phyloP scores from a whole-genome alignment of 2,888 invertebrate species.

The Pilophorus perplexus region DNA sequence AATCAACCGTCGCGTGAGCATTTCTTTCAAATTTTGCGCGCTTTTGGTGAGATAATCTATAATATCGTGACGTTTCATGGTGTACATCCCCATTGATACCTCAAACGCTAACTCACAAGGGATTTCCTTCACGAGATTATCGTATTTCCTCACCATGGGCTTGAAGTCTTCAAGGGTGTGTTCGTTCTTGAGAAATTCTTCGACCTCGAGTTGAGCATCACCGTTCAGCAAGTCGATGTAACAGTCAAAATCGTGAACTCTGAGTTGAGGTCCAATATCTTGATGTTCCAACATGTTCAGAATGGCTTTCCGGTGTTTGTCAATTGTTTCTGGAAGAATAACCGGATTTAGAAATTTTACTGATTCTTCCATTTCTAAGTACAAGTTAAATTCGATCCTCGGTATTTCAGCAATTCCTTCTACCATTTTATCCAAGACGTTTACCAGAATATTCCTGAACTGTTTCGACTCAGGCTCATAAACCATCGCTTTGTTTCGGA shows the following conservation, averaged over 20 bases:
- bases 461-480: slow-evolving; percentile 75
- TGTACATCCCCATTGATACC: slow-evolving; percentile 77
- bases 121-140: slow-evolving; percentile 56
- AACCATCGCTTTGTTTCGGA: slow-evolving; percentile 61
- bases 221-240: slow-evolving; percentile 74
- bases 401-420: slow-evolving; percentile 70
- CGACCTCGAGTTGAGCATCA: slow-evolving; percentile 57
- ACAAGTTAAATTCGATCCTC: slow-evolving; percentile 75
- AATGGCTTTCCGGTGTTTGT: slow-evolving; percentile 62
- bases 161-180: slow-evolving; percentile 59
- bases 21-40: slow-evolving; percentile 67
- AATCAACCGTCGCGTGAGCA: slow-evolving; percentile 71
- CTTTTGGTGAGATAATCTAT: slow-evolving; percentile 67
- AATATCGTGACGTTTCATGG: slow-evolving; percentile 76
- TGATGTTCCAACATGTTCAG: slow-evolving; percentile 66
- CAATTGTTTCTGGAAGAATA: slow-evolving; percentile 68
- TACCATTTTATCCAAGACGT: slow-evolving; percentile 71
- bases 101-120: slow-evolving; percentile 60
- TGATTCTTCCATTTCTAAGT: slow-evolving; percentile 60
- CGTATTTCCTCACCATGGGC: slow-evolving; percentile 55
- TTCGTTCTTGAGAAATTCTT: slow-evolving; percentile 64
- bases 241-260: slow-evolving; percentile 73
- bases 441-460: slow-evolving; percentile 67
- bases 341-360: slow-evolving; percentile 57
- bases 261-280: slow-evolving; percentile 68